These are phyloP conservation scores for Tetropium fuscum DNA, from an alignment of 2,888 invertebrate genomes.

Conservation along the genomic window DNA sequence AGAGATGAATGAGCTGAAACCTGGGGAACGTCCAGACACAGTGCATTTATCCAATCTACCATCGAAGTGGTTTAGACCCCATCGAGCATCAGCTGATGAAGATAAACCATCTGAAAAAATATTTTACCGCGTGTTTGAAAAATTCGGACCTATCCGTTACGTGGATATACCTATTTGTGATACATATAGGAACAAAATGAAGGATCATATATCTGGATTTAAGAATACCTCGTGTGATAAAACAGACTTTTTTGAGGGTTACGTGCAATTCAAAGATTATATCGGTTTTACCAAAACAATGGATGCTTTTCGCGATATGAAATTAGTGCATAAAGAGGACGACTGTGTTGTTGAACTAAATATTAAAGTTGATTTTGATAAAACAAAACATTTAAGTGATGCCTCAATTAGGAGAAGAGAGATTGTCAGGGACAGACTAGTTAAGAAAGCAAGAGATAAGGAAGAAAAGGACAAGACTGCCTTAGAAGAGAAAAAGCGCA, in stretches of 20 bases:
- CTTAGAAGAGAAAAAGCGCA: conserved; percentile 69
- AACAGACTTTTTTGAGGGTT: conserved; percentile 90
- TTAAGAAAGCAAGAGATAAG: conserved; percentile 77
- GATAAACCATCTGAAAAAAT: conserved; percentile 78
- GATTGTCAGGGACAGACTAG: conserved; percentile 82
- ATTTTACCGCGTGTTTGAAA: conserved; percentile 85
- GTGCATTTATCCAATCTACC: conserved; percentile 89
- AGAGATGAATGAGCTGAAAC: conserved; percentile 97
- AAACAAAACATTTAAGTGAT: conserved; percentile 93
- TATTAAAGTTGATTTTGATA: conserved; percentile 91
- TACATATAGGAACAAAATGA: conserved; percentile 86
- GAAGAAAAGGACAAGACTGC: conserved; percentile 78
- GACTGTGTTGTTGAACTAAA: conserved; percentile 73
- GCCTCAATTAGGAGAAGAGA: conserved; percentile 84
- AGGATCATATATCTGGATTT: conserved; percentile 81
- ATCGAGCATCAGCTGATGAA: conserved; percentile 72
- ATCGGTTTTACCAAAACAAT: conserved; percentile 70
- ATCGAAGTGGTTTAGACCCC: conserved; percentile 87
- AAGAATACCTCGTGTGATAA: conserved; percentile 85
- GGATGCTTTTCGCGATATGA: conserved; percentile 89
- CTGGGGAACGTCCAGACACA: conserved; percentile 96
- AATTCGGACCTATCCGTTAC: conserved; percentile 88
- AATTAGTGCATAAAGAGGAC: conserved; percentile 82
- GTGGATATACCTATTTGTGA: conserved; percentile 94
- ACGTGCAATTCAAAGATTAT: conserved; percentile 94